A percentile compares a stretch with the other conserved stretches of the same genome.
Conservation (phyloP, 2,797 vertebrate genomes). For the Helarctos malayanus region DNA sequence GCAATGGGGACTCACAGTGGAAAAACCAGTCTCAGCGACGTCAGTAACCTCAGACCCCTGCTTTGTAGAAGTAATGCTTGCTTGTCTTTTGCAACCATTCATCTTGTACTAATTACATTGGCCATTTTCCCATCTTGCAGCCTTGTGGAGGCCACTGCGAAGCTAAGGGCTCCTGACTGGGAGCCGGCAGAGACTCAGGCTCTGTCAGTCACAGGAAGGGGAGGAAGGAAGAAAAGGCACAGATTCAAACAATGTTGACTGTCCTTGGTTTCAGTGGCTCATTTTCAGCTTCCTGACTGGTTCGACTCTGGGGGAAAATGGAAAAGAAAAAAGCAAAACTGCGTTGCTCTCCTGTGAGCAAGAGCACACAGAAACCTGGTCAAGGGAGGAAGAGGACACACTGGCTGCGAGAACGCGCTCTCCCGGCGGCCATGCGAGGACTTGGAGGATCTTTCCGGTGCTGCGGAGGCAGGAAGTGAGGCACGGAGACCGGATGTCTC, state of each 20-base stretch:
- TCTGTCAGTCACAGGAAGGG: constrained; percentile 66
- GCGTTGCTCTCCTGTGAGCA: constrained; percentile 76
- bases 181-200: not conserved
- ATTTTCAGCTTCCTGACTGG: constrained; percentile 83
- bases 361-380: constrained; percentile 71
- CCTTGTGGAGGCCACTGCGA: constrained; percentile 31
- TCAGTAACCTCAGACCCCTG: not conserved
- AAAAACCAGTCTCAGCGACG: not conserved
- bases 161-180: constrained; percentile 65
- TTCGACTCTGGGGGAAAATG: constrained; percentile 70
- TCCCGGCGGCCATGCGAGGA: constrained; percentile 64
- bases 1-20: not conserved
- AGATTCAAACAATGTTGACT: constrained; percentile 80
- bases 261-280: constrained; percentile 76
- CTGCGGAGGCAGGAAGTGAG: not conserved
- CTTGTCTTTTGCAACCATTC: constrained; percentile 13
- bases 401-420: not conserved
- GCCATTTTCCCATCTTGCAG: constrained; percentile 61
- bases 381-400: not conserved
- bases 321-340: constrained; percentile 28
- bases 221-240: not conserved
- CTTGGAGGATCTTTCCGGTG: constrained; percentile 65
- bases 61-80: not conserved
- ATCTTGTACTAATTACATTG: not conserved
- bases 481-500: not conserved